phyloP scores from a whole-genome alignment of 2,113 vertebrate species.

The Macrotis lagotis region DNA sequence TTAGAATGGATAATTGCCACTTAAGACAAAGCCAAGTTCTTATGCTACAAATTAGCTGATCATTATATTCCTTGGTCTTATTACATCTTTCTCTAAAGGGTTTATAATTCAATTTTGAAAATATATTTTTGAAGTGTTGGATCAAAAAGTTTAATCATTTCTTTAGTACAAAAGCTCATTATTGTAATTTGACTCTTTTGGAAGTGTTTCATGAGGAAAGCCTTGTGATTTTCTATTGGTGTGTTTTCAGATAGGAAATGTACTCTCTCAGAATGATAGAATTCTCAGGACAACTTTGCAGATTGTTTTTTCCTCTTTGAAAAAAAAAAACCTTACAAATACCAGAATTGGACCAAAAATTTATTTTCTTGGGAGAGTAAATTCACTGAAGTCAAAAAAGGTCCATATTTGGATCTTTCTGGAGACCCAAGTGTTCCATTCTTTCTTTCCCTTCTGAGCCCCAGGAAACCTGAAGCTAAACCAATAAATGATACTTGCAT shows the following conservation, averaged over 20 bases:
- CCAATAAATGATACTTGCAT: slow-evolving; percentile 43
- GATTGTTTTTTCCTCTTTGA: slow-evolving; percentile 48
- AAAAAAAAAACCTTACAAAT: slow-evolving; percentile 53
- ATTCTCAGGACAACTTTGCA: neutral
- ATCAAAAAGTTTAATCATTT: slow-evolving; percentile 40
- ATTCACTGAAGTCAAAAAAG: slow-evolving; percentile 38
- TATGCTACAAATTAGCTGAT: slow-evolving; percentile 43
- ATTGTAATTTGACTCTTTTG: slow-evolving; percentile 46
- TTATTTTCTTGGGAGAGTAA: slow-evolving; percentile 31
- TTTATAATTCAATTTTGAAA: slow-evolving; percentile 63
- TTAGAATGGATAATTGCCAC: slow-evolving; percentile 57
- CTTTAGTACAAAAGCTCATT: slow-evolving; percentile 51
- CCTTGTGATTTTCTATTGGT: slow-evolving; percentile 32
- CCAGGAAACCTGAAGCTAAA: slow-evolving; percentile 45
- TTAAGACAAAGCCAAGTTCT: slow-evolving; percentile 45
- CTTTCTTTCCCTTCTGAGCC: neutral
- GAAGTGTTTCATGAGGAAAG: slow-evolving; percentile 22
- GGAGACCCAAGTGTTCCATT: slow-evolving; percentile 46
- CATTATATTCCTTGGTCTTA: slow-evolving; percentile 38
- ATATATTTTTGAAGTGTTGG: slow-evolving; percentile 41
- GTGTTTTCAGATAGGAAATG: slow-evolving; percentile 46
- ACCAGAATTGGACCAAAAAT: neutral
- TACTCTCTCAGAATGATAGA: neutral
- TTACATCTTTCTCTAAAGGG: slow-evolving; percentile 27
- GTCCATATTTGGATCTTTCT: slow-evolving; percentile 44